A percentile compares a stretch with the other conserved stretches of the same genome.
These are phyloP conservation scores for Apis dorsata DNA, from an alignment of 1,140 invertebrate species.

Conservation along the genomic window DNA sequence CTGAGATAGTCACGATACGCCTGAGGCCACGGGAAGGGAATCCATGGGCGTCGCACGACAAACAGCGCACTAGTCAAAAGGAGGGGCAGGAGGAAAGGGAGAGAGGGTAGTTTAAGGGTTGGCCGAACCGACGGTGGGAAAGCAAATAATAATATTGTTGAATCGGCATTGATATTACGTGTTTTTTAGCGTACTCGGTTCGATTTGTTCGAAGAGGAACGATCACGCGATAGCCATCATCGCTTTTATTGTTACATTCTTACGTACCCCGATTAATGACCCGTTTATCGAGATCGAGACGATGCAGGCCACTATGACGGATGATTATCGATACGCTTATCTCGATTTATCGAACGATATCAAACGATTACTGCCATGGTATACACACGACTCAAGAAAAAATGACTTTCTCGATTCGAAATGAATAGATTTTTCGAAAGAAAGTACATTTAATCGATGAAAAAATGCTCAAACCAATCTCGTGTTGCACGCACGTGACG, in stretches of 20 bases:
- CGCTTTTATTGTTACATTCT: conserved; percentile 5
- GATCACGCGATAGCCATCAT: conserved; percentile 18
- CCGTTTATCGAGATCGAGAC: background rate
- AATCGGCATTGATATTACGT: conserved; percentile 41
- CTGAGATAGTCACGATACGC: conserved; percentile 70
- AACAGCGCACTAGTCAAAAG: conserved; percentile 66
- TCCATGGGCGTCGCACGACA: conserved; percentile 59
- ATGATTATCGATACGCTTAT: conserved; percentile 2
- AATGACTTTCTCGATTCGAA: background rate
- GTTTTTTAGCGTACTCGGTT: conserved; percentile 34
- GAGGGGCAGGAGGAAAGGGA: conserved; percentile 21
- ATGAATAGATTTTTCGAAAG: no score
- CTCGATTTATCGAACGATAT: conserved; percentile 3
- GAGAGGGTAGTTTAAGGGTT: conserved; percentile 14
- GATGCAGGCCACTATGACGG: background rate
- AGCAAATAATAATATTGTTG: conserved; percentile 29
- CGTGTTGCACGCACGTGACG: no score
- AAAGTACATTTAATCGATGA: no score
- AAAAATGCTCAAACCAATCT: no score
- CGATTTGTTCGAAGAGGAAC: background rate
- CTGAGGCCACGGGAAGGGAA: conserved; percentile 51
- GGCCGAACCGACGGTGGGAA: conserved; percentile 1
- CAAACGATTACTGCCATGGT: no score
- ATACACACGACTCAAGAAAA: no score
- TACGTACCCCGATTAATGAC: conserved; percentile 4